Percentiles rank a stretch among this genome's conserved stretches.
Conservation (phyloP, 2,888 invertebrate species). For the Tenthredo notha region DNA sequence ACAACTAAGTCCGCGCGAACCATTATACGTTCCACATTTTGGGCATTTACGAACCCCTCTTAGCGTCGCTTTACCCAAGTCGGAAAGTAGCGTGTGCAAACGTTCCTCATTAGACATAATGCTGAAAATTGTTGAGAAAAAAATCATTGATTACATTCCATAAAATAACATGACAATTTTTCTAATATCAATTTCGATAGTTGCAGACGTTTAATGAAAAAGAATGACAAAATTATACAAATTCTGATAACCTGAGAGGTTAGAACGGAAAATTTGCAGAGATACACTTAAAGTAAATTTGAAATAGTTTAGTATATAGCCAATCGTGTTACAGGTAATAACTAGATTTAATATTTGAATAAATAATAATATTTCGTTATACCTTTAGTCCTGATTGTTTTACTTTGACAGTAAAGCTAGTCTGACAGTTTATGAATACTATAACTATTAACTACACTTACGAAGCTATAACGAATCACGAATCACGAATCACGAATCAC, state of each 20-base stretch:
- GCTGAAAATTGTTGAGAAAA: not conserved
- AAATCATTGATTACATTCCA: not conserved
- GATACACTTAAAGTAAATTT: not conserved
- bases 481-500: not conserved
- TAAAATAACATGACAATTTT: not conserved
- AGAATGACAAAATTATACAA: not conserved
- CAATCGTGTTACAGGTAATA: not conserved
- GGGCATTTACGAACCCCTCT: constrained; percentile 88
- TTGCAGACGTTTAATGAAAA: not conserved
- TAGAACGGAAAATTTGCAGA: not conserved
- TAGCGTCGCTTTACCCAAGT: constrained; percentile 83
- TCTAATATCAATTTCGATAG: not conserved
- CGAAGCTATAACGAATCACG: not conserved
- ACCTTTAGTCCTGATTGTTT: not conserved
- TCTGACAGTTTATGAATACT: constrained; percentile 21
- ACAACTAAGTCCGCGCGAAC: constrained; percentile 86
- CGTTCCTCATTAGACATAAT: constrained; percentile 77
- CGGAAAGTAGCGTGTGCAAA: constrained; percentile 78
- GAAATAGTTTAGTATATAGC: not conserved
- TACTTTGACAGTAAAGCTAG: not conserved
- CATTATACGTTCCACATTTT: constrained; percentile 88
- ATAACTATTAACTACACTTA: not conserved
- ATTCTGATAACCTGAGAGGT: not conserved
- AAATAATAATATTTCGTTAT: not conserved
- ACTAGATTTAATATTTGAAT: not conserved